phyloP scores from a whole-genome alignment of 2,888 invertebrate species.

The Hyppa rectilinea region DNA sequence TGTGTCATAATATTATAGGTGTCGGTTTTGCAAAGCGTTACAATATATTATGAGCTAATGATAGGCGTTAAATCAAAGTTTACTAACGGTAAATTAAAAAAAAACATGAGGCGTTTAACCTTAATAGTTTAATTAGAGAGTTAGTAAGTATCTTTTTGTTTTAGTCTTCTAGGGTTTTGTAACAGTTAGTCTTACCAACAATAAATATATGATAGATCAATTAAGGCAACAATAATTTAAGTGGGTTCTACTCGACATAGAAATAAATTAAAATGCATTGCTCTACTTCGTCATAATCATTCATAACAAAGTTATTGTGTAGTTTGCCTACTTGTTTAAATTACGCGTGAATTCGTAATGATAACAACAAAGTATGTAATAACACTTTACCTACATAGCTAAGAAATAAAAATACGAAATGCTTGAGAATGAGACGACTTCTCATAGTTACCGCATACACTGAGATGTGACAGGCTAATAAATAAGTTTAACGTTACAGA shows the following conservation, averaged over 20 bases:
- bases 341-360: conserved; percentile 62
- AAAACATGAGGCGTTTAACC: conserved; percentile 27
- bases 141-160: background rate
- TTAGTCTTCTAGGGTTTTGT: background rate
- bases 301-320: conserved; percentile 48
- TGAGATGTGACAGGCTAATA: conserved; percentile 8
- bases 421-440: conserved; percentile 43
- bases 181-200: background rate
- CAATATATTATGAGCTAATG: conserved; percentile 39
- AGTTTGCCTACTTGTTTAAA: conserved; percentile 61
- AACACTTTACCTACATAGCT: conserved; percentile 67
- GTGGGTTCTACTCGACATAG: background rate
- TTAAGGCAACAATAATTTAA: background rate
- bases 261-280: conserved; percentile 26
- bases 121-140: conserved; percentile 29
- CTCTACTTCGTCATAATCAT: conserved; percentile 49
- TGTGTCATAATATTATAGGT: conserved; percentile 20
- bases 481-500: conserved; percentile 17
- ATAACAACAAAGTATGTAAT: conserved; percentile 64
- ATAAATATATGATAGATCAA: background rate
- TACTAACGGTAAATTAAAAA: conserved; percentile 23
- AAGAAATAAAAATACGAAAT: conserved; percentile 53
- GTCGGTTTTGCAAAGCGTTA: conserved; percentile 9
- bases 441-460: conserved; percentile 42
- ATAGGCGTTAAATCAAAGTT: conserved; percentile 38